phyloP scores from a whole-genome alignment of 2,888 invertebrate species.

The Drosophila anomelani region DNA sequence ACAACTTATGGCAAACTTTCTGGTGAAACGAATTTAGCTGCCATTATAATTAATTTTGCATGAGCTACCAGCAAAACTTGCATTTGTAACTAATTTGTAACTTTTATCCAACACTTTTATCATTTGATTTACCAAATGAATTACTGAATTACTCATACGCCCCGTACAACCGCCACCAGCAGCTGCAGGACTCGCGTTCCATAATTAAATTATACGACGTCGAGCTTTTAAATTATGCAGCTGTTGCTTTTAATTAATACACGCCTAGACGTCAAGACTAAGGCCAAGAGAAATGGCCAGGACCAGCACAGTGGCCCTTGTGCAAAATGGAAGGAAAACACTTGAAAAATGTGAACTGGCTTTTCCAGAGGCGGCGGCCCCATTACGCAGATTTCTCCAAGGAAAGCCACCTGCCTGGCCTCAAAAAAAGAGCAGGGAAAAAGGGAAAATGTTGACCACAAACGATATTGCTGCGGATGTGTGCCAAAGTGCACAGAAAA shows the following conservation, averaged over 20 bases:
- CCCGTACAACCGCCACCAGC: slow-evolving; percentile 20
- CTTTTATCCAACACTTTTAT: slow-evolving; percentile 31
- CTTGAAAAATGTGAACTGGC: slow-evolving; percentile 48
- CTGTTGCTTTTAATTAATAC: slow-evolving; percentile 74
- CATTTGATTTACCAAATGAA: slow-evolving; percentile 43
- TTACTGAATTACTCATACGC: slow-evolving; percentile 60
- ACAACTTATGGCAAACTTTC: slow-evolving; percentile 29
- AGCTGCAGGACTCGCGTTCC: slow-evolving; percentile 31
- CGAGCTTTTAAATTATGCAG: slow-evolving; percentile 38
- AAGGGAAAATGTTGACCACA: slow-evolving; percentile 21
- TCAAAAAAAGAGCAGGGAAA: slow-evolving; percentile 1
- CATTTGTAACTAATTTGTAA: slow-evolving; percentile 35
- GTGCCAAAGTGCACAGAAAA: slow-evolving; percentile 1
- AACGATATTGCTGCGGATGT: slow-evolving; percentile 42
- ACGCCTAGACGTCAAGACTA: slow-evolving; percentile 47
- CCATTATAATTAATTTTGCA: slow-evolving; percentile 57
- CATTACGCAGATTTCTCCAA: slow-evolving; percentile 72
- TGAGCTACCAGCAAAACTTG: slow-evolving; percentile 25
- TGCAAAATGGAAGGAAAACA: slow-evolving; percentile 15
- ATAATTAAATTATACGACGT: slow-evolving; percentile 63
- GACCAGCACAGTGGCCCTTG: slow-evolving; percentile 13
- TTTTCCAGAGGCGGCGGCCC: slow-evolving; percentile 11
- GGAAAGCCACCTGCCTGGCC: slow-evolving; percentile 35
- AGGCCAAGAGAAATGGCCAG: slow-evolving; percentile 52
- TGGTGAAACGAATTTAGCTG: slow-evolving; percentile 13